phyloP scores from a whole-genome alignment of 2,888 invertebrate species.

The Apeira syringaria region DNA sequence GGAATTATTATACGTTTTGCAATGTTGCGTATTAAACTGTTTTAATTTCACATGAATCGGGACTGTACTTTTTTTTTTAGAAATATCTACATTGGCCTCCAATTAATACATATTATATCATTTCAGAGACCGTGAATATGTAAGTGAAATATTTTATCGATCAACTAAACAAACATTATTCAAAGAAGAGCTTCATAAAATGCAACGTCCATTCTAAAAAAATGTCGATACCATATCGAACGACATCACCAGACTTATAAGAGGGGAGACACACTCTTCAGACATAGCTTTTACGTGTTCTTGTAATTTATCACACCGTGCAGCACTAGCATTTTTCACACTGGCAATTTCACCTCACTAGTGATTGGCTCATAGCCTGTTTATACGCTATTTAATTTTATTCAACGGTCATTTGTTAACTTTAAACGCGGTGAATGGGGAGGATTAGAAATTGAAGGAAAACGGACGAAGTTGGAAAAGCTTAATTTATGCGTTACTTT shows the following conservation, averaged over 20 bases:
- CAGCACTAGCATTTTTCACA: slow-evolving; percentile 51
- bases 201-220: slow-evolving; percentile 22
- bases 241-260: slow-evolving; percentile 5
- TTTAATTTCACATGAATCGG: too few species aligned
- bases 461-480: background rate
- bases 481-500: too few species aligned
- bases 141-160: slow-evolving; percentile 3
- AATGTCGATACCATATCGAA: slow-evolving; percentile 20
- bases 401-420: slow-evolving; percentile 47
- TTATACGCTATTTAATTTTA: slow-evolving; percentile 45
- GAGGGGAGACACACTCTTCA: slow-evolving; percentile 8
- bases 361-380: slow-evolving; percentile 49
- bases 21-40: too few species aligned
- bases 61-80: too few species aligned
- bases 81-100: too few species aligned
- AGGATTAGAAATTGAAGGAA: slow-evolving; percentile 24
- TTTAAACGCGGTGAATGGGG: slow-evolving; percentile 26
- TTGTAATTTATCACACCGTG: slow-evolving; percentile 60
- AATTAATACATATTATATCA: too few species aligned
- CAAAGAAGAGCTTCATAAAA: slow-evolving; percentile 25
- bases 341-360: slow-evolving; percentile 48
- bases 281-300: slow-evolving; percentile 35
- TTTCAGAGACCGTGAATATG: too few species aligned
- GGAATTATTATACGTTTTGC: too few species aligned
- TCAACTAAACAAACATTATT: slow-evolving; percentile 5